Percentiles rank a stretch among this genome's conserved stretches.
These are phyloP conservation scores for Aphelenchoides bicaudatus DNA, from an alignment of 2,888 invertebrate species.

Conservation along the genomic window DNA sequence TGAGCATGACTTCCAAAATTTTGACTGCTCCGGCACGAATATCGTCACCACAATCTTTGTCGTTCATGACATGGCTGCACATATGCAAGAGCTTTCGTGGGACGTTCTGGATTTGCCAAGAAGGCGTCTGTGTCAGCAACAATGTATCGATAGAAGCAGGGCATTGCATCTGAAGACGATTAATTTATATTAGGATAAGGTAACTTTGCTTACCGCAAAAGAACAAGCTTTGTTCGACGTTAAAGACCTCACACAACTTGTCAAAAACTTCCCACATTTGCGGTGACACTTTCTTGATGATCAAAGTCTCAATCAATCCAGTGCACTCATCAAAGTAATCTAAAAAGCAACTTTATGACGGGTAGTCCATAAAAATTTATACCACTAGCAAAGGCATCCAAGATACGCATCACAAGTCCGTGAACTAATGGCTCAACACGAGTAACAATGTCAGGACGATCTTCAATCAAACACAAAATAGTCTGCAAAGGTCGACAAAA, in stretches of 20 bases:
- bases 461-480: conserved; percentile 66
- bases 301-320: conserved; percentile 83
- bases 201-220: conserved; percentile 67
- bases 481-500: no score
- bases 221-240: conserved; percentile 89
- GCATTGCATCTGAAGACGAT: conserved; percentile 83
- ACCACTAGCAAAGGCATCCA: conserved; percentile 35
- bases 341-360: conserved; percentile 56
- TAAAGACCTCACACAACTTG: conserved; percentile 74
- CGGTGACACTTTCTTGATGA: conserved; percentile 78
- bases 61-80: conserved; percentile 67
- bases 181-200: background rate
- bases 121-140: conserved; percentile 91
- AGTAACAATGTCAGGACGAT: conserved; percentile 70
- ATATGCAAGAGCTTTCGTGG: conserved; percentile 88
- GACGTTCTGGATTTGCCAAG: conserved; percentile 80
- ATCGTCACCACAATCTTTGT: conserved; percentile 76
- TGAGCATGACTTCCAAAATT: conserved; percentile 71
- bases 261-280: conserved; percentile 90
- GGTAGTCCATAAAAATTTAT: background rate
- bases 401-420: conserved; percentile 72
- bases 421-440: conserved; percentile 86
- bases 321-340: conserved; percentile 97
- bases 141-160: conserved; percentile 92
- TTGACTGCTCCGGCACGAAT: conserved; percentile 94